A percentile compares a stretch with the other conserved stretches of the same genome.
phyloP scores from a whole-genome alignment of 2,888 invertebrate genomes.

The Osmoderma eremita region DNA sequence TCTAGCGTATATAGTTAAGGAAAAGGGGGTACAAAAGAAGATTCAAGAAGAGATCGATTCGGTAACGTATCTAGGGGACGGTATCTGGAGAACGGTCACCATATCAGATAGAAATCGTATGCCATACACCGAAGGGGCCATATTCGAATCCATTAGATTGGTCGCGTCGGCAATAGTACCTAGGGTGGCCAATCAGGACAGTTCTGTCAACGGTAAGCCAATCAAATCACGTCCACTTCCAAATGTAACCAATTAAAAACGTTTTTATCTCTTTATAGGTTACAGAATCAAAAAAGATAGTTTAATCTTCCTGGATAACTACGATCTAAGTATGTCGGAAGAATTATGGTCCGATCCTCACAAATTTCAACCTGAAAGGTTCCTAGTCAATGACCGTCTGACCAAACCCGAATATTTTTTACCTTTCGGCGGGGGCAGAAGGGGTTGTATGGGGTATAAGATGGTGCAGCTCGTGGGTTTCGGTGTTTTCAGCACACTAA shows the following conservation, averaged over 20 bases:
- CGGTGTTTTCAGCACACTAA: slow-evolving; percentile 65
- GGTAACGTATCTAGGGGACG: slow-evolving; percentile 53
- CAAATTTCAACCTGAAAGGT: slow-evolving; percentile 71
- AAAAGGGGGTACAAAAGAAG: slow-evolving; percentile 66
- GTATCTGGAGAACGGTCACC: slow-evolving; percentile 50
- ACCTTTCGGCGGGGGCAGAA: slow-evolving; percentile 73
- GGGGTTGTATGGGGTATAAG: slow-evolving; percentile 76
- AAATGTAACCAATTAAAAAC: neutral
- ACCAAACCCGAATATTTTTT: slow-evolving; percentile 73
- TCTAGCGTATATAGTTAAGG: slow-evolving; percentile 67
- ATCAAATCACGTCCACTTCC: neutral
- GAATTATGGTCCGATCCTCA: slow-evolving; percentile 71
- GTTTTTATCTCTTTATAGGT: slow-evolving; percentile 61
- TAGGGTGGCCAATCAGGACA: slow-evolving; percentile 72
- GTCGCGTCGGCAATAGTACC: slow-evolving; percentile 76
- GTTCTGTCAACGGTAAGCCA: slow-evolving; percentile 69
- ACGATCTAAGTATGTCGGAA: slow-evolving; percentile 72
- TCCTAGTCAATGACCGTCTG: slow-evolving; percentile 67
- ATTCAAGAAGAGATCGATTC: slow-evolving; percentile 68
- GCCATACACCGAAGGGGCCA: slow-evolving; percentile 71
- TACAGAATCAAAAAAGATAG: slow-evolving; percentile 71
- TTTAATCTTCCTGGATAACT: slow-evolving; percentile 74
- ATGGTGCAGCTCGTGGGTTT: slow-evolving; percentile 72
- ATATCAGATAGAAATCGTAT: slow-evolving; percentile 63
- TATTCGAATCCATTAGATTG: slow-evolving; percentile 71